A percentile compares a stretch with the other conserved stretches of the same genome.
Evolutionary conservation across 1,140 invertebrate species (phyloP).

Genomic region (Phymastichus coffea): DNA sequence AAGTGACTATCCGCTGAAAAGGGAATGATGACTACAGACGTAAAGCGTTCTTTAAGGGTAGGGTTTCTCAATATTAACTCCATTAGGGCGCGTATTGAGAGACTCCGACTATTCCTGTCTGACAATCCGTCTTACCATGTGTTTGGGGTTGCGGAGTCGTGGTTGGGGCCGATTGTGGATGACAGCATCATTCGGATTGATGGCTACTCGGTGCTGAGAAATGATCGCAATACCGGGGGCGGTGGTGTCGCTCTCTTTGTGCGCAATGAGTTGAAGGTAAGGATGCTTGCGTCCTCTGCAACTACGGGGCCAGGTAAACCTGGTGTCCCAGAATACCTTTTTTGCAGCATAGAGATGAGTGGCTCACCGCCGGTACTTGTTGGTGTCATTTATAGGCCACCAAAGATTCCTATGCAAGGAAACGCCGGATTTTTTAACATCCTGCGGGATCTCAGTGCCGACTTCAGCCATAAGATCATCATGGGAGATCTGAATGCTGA

Average conservation of each 20-base stretch:
- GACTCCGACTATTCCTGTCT: no score
- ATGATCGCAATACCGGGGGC: no score
- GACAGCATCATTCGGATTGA: no score
- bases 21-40: no score
- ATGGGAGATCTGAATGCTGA: not conserved
- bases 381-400: not conserved
- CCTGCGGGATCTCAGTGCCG: not conserved
- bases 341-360: not conserved
- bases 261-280: not conserved
- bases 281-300: not conserved
- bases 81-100: no score
- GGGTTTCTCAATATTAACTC: no score
- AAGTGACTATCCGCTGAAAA: no score
- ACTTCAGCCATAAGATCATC: not conserved
- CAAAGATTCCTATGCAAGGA: not conserved
- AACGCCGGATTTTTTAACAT: not conserved
- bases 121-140: no score
- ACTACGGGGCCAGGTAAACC: not conserved
- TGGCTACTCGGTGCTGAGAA: no score
- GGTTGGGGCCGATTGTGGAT: no score
- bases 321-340: not conserved
- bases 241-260: not conserved
- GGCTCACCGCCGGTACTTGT: not conserved
- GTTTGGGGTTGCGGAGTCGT: no score
- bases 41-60: no score